Conservation (phyloP, 1,140 invertebrate genomes). For the Sesamia nonagrioides region DNA sequence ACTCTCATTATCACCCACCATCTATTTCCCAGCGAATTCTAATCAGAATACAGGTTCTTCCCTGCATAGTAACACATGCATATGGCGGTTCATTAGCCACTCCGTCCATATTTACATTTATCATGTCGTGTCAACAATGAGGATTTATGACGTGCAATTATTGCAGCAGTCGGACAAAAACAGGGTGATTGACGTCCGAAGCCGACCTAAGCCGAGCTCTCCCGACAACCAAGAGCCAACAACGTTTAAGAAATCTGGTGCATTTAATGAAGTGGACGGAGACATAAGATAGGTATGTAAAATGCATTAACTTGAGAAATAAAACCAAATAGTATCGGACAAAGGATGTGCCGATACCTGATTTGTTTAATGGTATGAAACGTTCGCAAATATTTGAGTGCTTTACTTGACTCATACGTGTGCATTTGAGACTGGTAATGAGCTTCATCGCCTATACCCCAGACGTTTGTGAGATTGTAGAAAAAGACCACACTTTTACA, state of each 20-base stretch:
- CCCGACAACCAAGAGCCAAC: conserved; percentile 12
- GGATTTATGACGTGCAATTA: conserved; percentile 78
- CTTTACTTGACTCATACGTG: background rate
- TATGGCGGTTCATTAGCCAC: conserved; percentile 66
- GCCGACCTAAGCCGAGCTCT: background rate
- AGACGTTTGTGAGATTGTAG: too few relatives aligned
- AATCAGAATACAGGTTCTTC: conserved; percentile 28
- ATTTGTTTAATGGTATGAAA: background rate
- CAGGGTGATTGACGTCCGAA: conserved; percentile 36
- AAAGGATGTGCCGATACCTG: conserved; percentile 20
- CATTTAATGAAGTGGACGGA: conserved; percentile 41
- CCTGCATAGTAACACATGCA: conserved; percentile 22
- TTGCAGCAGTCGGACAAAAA: conserved; percentile 64
- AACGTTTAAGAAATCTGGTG: conserved; percentile 42
- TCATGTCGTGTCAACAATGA: conserved; percentile 71
- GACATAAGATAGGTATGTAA: conserved; percentile 46
- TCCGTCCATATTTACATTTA: conserved; percentile 69
- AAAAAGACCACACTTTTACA: too few relatives aligned
- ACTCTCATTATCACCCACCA: conserved; percentile 11
- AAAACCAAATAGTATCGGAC: conserved; percentile 32
- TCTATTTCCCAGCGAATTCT: conserved; percentile 21
- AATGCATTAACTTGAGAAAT: conserved; percentile 32
- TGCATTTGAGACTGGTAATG: background rate
- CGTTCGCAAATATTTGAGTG: background rate
- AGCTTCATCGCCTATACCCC: too few relatives aligned